phyloP scores from a whole-genome alignment of 2,888 invertebrate species.

The Lucinisca nassula region DNA sequence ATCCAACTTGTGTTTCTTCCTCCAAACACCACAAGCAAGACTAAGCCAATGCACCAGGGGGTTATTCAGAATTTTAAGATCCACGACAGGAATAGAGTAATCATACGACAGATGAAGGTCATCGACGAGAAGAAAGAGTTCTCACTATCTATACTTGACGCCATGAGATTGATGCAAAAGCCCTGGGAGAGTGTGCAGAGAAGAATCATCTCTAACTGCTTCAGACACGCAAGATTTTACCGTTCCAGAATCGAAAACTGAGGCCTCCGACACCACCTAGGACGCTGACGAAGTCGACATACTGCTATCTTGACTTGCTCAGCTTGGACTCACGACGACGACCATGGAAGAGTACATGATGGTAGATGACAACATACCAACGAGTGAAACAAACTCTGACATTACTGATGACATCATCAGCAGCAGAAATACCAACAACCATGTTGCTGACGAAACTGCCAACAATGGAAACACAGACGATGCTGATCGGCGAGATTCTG shows the following conservation, averaged over 20 bases:
- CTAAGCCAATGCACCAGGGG: slow-evolving; percentile 76
- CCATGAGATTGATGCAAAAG: slow-evolving; percentile 35
- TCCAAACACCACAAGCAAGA: slow-evolving; percentile 70
- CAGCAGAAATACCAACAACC: background rate
- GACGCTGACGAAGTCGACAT: background rate
- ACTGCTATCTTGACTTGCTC: background rate
- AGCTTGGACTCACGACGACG: background rate
- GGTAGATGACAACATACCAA: background rate
- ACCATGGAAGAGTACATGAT: background rate
- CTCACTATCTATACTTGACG: slow-evolving; percentile 18
- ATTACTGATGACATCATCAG: background rate
- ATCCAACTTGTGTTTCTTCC: slow-evolving; percentile 71
- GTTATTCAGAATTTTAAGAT: slow-evolving; percentile 68
- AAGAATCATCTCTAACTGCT: slow-evolving; percentile 30
- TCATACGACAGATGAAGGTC: background rate
- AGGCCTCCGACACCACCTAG: background rate
- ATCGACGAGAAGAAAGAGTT: background rate
- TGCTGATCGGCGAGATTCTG: background rate
- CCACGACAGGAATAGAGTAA: slow-evolving; percentile 54
- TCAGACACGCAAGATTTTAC: slow-evolving; percentile 22
- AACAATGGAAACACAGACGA: too few relatives aligned
- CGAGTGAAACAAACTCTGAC: background rate
- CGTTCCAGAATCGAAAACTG: background rate
- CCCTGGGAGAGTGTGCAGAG: slow-evolving; percentile 2
- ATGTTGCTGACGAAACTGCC: too few relatives aligned